Evolutionary conservation across 2,113 vertebrate species (phyloP).

Genomic region (Chaetops frenatus): DNA sequence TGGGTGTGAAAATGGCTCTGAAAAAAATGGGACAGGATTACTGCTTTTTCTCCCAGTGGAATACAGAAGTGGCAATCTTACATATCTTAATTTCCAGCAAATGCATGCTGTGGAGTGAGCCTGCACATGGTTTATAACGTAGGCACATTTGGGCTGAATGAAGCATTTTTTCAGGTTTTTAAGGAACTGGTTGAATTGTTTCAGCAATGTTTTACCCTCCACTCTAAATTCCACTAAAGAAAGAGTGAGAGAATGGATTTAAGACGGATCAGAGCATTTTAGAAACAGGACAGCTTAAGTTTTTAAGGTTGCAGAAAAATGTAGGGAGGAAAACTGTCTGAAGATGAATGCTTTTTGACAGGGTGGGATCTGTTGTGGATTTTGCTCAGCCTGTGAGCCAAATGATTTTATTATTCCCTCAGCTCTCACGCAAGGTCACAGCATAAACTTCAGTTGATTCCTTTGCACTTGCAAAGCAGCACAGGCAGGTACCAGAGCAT

Average conservation of each 20-base stretch:
- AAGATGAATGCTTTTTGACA: not conserved
- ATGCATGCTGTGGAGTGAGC: rapidly evolving
- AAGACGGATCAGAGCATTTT: not conserved
- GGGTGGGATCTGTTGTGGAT: not conserved
- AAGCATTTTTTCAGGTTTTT: not conserved
- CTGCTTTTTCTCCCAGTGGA: not conserved
- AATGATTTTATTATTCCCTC: not conserved
- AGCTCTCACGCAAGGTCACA: not conserved
- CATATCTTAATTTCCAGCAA: not conserved
- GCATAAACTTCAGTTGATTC: not conserved
- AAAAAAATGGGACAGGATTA: not conserved
- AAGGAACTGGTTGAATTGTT: not conserved
- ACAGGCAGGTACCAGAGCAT: not conserved
- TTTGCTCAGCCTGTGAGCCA: not conserved
- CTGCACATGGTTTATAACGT: rapidly evolving
- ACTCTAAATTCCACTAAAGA: not conserved
- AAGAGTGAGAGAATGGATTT: not conserved
- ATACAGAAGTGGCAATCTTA: not conserved
- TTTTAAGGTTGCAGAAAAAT: not conserved
- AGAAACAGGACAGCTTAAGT: not conserved
- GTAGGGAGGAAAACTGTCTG: not conserved
- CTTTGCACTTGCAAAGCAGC: not conserved
- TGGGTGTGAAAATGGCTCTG: not conserved
- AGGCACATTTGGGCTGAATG: not conserved
- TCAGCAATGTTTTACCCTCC: not conserved